Evolutionary conservation across 1,140 invertebrate genomes (phyloP).

Genomic region (Ostrea denselamellosa): DNA sequence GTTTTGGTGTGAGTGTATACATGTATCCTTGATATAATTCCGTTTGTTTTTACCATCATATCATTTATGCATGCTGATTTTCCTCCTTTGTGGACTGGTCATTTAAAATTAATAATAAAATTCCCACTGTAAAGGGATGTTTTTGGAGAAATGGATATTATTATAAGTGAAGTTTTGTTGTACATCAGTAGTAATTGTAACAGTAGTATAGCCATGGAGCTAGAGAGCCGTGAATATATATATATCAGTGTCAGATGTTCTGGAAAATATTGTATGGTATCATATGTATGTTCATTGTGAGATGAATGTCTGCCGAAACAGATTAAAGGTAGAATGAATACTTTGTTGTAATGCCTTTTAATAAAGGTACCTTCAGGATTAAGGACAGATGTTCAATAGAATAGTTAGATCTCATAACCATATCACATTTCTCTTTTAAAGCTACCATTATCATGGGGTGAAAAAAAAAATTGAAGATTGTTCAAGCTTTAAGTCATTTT

Average conservation of each 20-base stretch:
- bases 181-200: too few species aligned
- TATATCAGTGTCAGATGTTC: neutral
- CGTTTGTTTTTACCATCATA: neutral
- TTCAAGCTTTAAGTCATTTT: too few species aligned
- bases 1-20: neutral
- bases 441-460: too few species aligned
- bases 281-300: neutral
- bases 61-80: constrained; percentile 9
- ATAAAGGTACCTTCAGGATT: neutral
- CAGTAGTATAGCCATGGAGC: too few species aligned
- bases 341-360: neutral
- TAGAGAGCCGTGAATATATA: too few species aligned
- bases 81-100: neutral
- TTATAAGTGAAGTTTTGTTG: neutral
- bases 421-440: neutral
- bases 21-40: neutral
- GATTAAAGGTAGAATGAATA: neutral
- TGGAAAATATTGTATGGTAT: neutral
- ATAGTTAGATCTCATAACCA: neutral
- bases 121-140: neutral
- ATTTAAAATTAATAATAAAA: neutral
- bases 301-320: neutral
- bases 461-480: too few species aligned
- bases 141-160: neutral
- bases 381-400: neutral